Percentiles rank a stretch among this genome's conserved stretches.
Conservation (phyloP, 2,797 vertebrate species). For the Cryptoblepharus egeriae region DNA sequence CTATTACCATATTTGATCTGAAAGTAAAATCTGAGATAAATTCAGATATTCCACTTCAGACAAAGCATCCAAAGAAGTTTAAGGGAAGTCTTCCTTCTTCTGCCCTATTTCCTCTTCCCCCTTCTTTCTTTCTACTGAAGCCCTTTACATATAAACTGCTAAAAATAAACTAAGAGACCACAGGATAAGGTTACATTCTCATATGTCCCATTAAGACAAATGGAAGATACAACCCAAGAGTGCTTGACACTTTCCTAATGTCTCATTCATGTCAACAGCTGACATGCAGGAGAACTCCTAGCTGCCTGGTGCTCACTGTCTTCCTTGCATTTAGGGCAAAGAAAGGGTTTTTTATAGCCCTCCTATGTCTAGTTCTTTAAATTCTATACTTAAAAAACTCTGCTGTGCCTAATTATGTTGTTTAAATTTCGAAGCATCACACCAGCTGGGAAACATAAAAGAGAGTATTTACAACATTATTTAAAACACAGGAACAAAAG, state of each 20-base stretch:
- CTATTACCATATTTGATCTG: neutral
- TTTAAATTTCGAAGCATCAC: constrained; percentile 59
- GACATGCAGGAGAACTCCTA: no score
- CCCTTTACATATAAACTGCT: no score
- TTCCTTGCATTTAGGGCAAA: neutral
- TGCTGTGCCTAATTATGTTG: constrained; percentile 28
- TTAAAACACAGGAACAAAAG: constrained; percentile 48
- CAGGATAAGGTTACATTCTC: neutral
- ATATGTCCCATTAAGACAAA: neutral
- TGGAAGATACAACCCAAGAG: neutral
- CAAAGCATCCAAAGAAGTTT: no score
- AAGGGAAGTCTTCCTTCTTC: no score
- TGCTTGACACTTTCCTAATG: neutral
- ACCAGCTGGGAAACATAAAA: constrained; percentile 64
- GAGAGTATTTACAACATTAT: constrained; percentile 54
- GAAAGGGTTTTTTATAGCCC: constrained; percentile 63
- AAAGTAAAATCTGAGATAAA: no score
- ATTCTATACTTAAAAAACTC: constrained; percentile 27
- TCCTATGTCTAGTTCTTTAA: constrained; percentile 37
- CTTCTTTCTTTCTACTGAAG: neutral
- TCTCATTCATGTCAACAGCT: neutral
- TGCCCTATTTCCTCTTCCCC: no score
- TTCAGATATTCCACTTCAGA: no score
- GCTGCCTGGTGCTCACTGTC: neutral
- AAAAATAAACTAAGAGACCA: no score